Conservation (phyloP, 2,797 vertebrate species). For the Sebastiscus tertius region DNA sequence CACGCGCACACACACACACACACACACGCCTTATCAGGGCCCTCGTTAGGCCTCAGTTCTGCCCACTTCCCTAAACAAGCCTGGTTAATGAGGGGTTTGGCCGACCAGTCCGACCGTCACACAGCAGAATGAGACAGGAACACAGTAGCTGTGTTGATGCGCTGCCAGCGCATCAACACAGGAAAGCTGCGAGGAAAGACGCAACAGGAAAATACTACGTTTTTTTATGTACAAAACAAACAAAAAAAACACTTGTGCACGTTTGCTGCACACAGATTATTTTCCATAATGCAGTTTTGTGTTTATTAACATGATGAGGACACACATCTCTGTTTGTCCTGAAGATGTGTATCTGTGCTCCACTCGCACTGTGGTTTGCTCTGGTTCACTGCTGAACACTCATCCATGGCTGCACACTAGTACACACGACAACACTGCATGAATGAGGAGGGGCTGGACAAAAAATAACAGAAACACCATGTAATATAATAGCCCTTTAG, state of each 20-base stretch:
- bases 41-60: constrained; percentile 66
- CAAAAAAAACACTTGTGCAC: neutral
- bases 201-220: neutral
- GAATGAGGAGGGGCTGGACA: neutral
- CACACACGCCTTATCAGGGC: constrained; percentile 56
- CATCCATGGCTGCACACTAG: neutral
- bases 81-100: constrained; percentile 71
- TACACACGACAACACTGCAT: neutral
- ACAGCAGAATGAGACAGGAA: constrained; percentile 42
- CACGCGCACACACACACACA: constrained; percentile 16
- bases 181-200: constrained; percentile 7
- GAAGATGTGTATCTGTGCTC: neutral
- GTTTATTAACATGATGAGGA: neutral
- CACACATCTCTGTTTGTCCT: neutral
- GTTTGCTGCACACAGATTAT: neutral
- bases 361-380: neutral
- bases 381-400: constrained; percentile 2
- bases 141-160: constrained; percentile 42
- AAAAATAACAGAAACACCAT: constrained; percentile 16
- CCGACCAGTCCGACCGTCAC: constrained; percentile 33
- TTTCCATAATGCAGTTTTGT: neutral
- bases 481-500: neutral
- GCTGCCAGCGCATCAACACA: constrained; percentile 16
- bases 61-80: constrained; percentile 66
- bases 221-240: neutral